Conservation (phyloP, 2,888 invertebrate species). For the Athetis lepigone region DNA sequence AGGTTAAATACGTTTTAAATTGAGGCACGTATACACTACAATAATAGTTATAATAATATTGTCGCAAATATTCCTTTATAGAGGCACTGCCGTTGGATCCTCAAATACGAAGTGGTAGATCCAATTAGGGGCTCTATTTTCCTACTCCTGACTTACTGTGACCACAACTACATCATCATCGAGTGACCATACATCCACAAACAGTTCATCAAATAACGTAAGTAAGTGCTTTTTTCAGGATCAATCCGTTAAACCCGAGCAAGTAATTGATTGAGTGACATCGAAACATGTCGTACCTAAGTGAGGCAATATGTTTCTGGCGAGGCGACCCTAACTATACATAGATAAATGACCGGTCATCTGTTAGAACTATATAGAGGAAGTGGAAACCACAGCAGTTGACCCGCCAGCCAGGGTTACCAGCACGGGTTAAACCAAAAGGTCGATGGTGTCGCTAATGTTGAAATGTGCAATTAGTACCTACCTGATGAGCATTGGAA, state of each 20-base stretch:
- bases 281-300: constrained; percentile 17
- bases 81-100: background rate
- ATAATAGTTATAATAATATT: background rate
- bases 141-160: background rate
- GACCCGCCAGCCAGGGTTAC: constrained; percentile 10
- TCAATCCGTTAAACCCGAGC: background rate
- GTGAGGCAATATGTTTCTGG: constrained; percentile 39
- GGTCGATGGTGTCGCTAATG: background rate
- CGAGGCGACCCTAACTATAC: constrained; percentile 32
- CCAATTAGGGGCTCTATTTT: constrained; percentile 15
- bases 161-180: background rate
- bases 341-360: constrained; percentile 34
- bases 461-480: constrained; percentile 8
- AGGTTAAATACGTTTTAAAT: constrained; percentile 7
- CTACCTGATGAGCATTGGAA: constrained; percentile 1
- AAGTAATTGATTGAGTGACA: constrained; percentile 12
- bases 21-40: constrained; percentile 1
- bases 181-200: background rate
- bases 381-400: constrained; percentile 19
- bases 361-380: constrained; percentile 18
- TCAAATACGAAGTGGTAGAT: too few relatives aligned
- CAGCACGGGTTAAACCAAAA: constrained; percentile 4
- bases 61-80: background rate
- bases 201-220: background rate
- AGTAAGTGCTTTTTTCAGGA: background rate